Conservation (phyloP, 2,888 invertebrate genomes). For the Uloborus plumipes region DNA sequence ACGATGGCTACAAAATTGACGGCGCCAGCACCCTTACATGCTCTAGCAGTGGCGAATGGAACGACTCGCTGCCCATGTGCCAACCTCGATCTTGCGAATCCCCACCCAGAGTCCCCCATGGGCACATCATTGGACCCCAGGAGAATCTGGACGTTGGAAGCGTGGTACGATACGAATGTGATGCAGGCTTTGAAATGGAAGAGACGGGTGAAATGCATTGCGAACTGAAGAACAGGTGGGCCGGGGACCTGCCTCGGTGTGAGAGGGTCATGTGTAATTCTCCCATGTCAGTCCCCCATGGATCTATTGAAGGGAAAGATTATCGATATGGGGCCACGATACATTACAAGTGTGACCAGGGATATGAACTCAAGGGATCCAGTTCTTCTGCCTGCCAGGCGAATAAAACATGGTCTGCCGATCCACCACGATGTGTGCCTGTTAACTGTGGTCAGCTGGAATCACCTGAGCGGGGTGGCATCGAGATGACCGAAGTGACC, state of each 20-base stretch:
- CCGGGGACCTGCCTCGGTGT: conserved; percentile 67
- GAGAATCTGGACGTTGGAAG: conserved; percentile 63
- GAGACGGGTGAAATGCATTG: conserved; percentile 66
- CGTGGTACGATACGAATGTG: conserved; percentile 69
- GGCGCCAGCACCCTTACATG: conserved; percentile 70
- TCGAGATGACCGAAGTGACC: conserved; percentile 36
- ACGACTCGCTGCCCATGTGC: conserved; percentile 65
- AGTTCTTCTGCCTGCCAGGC: conserved; percentile 66
- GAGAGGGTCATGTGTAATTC: conserved; percentile 67
- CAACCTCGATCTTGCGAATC: conserved; percentile 68
- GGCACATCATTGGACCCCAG: conserved; percentile 59
- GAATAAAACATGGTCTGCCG: conserved; percentile 68
- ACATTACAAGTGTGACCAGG: conserved; percentile 66
- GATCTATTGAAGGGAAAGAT: conserved; percentile 62
- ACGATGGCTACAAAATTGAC: conserved; percentile 72
- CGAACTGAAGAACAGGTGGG: conserved; percentile 67
- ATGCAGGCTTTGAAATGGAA: conserved; percentile 67
- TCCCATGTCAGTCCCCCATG: conserved; percentile 65
- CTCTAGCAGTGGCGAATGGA: conserved; percentile 63
- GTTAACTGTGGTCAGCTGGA: conserved; percentile 54
- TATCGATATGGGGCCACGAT: conserved; percentile 65
- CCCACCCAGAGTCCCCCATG: conserved; percentile 65
- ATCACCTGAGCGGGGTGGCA: conserved; percentile 48
- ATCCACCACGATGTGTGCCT: conserved; percentile 65
- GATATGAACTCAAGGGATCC: conserved; percentile 61